Conservation (phyloP, 2,888 invertebrate species). For the Hydrotaea diabolus region DNA sequence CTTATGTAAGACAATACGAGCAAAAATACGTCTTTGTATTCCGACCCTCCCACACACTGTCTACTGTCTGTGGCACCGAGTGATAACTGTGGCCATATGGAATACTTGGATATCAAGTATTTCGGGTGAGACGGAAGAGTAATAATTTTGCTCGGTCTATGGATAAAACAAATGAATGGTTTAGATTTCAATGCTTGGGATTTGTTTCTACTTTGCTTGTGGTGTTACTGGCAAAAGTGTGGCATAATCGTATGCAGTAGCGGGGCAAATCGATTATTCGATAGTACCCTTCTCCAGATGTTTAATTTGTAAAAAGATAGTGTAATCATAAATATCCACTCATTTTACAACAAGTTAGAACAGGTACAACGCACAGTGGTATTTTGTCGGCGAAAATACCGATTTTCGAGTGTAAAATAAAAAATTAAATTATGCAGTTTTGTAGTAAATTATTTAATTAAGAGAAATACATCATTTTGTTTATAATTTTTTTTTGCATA, state of each 20-base stretch:
- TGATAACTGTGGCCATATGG: background rate
- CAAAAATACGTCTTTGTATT: background rate
- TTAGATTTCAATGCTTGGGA: background rate
- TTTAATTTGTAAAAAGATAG: no score
- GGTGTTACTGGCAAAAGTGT: background rate
- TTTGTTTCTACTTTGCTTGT: background rate
- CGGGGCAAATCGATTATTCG: background rate
- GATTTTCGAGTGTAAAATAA: no score
- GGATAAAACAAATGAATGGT: background rate
- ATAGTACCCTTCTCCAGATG: no score
- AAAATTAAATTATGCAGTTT: no score
- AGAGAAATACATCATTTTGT: no score
- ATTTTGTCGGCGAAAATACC: no score
- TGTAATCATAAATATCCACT: no score
- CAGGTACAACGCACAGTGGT: no score
- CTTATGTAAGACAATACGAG: background rate
- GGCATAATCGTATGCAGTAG: background rate
- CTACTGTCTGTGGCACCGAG: background rate
- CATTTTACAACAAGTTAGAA: no score
- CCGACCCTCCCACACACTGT: background rate
- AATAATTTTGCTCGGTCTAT: background rate
- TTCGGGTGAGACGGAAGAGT: background rate
- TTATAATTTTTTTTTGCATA: no score
- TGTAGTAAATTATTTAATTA: no score
- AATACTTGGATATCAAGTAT: background rate